Conservation (phyloP, 2,113 vertebrate species). For the Echinops telfairi region DNA sequence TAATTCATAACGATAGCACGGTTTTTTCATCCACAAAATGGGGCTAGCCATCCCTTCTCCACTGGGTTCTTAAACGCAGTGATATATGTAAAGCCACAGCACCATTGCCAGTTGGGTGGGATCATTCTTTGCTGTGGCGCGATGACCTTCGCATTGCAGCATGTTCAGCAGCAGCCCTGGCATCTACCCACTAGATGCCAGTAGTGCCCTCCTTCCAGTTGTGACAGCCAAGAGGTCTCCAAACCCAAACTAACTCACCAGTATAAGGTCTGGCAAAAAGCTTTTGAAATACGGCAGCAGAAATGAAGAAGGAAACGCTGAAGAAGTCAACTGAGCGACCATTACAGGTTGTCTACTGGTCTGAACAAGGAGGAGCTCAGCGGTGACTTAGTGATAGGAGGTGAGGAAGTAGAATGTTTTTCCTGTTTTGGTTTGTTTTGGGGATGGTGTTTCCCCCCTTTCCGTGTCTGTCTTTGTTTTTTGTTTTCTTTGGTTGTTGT, state of each 20-base stretch:
- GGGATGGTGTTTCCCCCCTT: too few species aligned
- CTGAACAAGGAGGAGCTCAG: constrained; percentile 27
- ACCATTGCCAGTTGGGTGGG: background rate
- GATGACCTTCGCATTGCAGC: background rate
- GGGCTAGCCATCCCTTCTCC: constrained; percentile 27
- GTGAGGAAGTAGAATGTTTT: background rate
- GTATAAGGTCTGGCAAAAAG: background rate
- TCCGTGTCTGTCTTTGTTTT: too few species aligned
- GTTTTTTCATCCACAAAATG: constrained; percentile 50
- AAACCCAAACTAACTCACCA: background rate
- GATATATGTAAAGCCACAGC: background rate
- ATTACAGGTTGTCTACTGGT: background rate
- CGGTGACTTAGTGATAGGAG: background rate
- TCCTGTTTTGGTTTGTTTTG: too few species aligned
- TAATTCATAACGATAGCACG: constrained; percentile 59
- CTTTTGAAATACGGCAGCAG: background rate
- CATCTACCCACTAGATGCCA: background rate
- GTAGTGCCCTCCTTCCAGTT: background rate
- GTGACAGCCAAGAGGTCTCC: constrained; percentile 1
- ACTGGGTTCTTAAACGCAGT: constrained; percentile 41
- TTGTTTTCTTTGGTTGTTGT: too few species aligned
- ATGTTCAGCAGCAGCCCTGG: background rate
- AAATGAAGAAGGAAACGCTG: background rate
- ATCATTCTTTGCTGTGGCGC: background rate
- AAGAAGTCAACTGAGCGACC: background rate